phyloP scores from a whole-genome alignment of 2,113 vertebrate genomes.

The Tragelaphus buxtoni region DNA sequence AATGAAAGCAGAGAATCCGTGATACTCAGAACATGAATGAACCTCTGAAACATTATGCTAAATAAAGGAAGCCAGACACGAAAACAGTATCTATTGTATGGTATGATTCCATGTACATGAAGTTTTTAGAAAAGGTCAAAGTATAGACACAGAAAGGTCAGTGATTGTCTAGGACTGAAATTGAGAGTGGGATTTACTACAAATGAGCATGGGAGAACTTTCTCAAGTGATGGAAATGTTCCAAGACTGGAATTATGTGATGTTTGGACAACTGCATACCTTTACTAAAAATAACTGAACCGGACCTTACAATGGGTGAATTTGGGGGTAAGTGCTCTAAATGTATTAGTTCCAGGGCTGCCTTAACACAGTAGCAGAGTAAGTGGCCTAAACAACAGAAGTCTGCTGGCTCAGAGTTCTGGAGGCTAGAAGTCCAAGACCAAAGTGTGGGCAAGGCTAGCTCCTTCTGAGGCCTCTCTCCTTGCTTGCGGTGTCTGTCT shows the following conservation, averaged over 20 bases:
- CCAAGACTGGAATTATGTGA: not conserved
- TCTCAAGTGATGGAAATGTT: not conserved
- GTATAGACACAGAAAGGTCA: not conserved
- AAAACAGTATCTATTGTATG: not conserved
- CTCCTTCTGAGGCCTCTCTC: not conserved
- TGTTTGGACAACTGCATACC: not conserved
- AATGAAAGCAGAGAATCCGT: not conserved
- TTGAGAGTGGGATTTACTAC: not conserved
- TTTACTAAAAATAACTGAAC: not conserved
- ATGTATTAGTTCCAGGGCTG: too few species aligned
- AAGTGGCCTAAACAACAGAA: not conserved
- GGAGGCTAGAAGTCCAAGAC: not conserved
- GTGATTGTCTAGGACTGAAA: not conserved
- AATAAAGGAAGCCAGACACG: not conserved
- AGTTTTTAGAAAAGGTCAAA: not conserved
- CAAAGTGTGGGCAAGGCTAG: not conserved
- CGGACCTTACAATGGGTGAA: not conserved
- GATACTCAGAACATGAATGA: not conserved
- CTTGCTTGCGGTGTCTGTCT: not conserved
- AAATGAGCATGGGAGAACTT: not conserved
- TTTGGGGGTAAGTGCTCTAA: not conserved
- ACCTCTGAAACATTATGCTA: not conserved
- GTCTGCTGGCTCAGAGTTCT: not conserved
- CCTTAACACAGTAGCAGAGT: not conserved
- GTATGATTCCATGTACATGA: not conserved